Conservation (phyloP, 2,113 vertebrate species). For the Pholis gunnellus region DNA sequence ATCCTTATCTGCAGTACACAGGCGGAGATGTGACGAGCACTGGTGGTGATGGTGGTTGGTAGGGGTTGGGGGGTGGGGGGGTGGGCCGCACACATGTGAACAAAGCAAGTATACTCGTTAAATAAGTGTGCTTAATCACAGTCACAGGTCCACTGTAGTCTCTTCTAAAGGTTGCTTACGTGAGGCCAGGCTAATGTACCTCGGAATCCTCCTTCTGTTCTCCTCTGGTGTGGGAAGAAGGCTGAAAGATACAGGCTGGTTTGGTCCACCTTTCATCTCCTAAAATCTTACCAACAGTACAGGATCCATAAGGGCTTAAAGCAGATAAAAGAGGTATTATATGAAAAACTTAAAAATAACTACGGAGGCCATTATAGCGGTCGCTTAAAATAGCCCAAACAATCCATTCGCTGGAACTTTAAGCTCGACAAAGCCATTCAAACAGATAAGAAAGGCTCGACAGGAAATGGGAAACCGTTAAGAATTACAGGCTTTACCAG, state of each 20-base stretch:
- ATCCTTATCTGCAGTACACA: constrained; percentile 70
- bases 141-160: constrained; percentile 70
- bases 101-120: constrained; percentile 65
- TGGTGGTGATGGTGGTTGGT: constrained; percentile 38
- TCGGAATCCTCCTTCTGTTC: constrained; percentile 79
- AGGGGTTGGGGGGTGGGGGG: constrained; percentile 4
- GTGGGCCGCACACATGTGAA: constrained; percentile 53
- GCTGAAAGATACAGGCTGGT: constrained; percentile 84
- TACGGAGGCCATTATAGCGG: constrained; percentile 31
- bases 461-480: constrained; percentile 42
- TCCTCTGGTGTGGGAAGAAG: constrained; percentile 68
- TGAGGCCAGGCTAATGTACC: constrained; percentile 74
- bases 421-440: constrained; percentile 67
- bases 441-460: constrained; percentile 43
- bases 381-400: constrained; percentile 63
- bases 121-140: constrained; percentile 77
- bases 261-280: constrained; percentile 75
- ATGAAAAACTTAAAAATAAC: constrained; percentile 46
- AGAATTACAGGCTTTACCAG: constrained; percentile 43
- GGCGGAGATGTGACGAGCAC: constrained; percentile 49
- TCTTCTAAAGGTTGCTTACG: constrained; percentile 75
- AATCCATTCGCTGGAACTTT: constrained; percentile 36
- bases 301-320: constrained; percentile 66
- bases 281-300: constrained; percentile 71
- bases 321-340: constrained; percentile 47